Percentiles rank a stretch among this genome's conserved stretches.
phyloP scores from a whole-genome alignment of 2,888 invertebrate species.

The Apodemia mormo region DNA sequence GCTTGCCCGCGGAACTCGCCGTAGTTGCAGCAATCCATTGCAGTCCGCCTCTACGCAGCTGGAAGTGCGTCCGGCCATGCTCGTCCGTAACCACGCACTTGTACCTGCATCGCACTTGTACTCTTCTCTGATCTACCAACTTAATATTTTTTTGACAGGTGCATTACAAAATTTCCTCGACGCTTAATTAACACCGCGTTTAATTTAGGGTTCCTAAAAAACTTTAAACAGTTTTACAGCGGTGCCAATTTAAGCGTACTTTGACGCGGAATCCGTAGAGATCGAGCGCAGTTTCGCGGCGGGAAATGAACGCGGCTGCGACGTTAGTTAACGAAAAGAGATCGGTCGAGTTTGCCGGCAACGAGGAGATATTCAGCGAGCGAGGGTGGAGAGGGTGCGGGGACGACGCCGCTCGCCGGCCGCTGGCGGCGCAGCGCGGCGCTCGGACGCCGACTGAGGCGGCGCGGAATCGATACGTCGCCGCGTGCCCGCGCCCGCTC shows the following conservation, averaged over 20 bases:
- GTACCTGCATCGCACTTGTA: slow-evolving; percentile 53
- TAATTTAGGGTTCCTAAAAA: slow-evolving; percentile 15
- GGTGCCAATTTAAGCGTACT: slow-evolving; percentile 19
- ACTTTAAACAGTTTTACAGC: slow-evolving; percentile 27
- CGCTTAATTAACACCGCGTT: slow-evolving; percentile 24
- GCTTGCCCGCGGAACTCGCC: slow-evolving; percentile 68
- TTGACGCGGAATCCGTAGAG: slow-evolving; percentile 39
- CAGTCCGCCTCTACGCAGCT: slow-evolving; percentile 57
- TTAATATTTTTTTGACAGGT: slow-evolving; percentile 26
- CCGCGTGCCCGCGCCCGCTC: slow-evolving; percentile 62
- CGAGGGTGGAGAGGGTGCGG: slow-evolving; percentile 42
- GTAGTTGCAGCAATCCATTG: slow-evolving; percentile 80
- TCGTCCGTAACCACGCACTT: slow-evolving; percentile 53
- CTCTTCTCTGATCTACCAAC: slow-evolving; percentile 33
- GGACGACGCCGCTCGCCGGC: slow-evolving; percentile 59
- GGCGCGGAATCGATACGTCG: slow-evolving; percentile 76
- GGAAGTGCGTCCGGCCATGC: slow-evolving; percentile 59
- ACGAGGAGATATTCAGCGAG: slow-evolving; percentile 59
- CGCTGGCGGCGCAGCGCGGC: slow-evolving; percentile 79
- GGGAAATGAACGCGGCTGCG: slow-evolving; percentile 71
- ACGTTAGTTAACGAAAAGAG: slow-evolving; percentile 79
- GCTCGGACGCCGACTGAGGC: slow-evolving; percentile 80
- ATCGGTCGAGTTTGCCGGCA: slow-evolving; percentile 79
- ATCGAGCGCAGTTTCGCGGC: slow-evolving; percentile 74
- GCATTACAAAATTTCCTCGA: slow-evolving; percentile 31